A percentile compares a stretch with the other conserved stretches of the same genome.
These are phyloP conservation scores for Sarcophaga carnaria DNA, from an alignment of 2,888 invertebrate species.

Conservation along the genomic window DNA sequence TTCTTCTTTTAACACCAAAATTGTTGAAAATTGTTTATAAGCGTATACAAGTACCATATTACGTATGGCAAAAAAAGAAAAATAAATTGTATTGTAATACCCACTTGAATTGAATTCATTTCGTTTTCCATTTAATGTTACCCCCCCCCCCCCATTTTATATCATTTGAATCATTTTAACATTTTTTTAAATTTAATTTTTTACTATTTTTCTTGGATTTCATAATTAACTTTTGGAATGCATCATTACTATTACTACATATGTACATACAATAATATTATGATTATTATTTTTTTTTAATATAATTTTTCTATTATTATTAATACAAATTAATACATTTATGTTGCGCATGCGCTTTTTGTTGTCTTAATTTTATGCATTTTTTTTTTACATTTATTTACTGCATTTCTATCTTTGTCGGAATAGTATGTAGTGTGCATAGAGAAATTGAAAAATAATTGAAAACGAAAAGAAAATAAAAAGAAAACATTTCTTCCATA, in stretches of 20 bases:
- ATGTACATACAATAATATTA: not conserved
- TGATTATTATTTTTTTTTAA: not conserved
- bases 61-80: constrained; percentile 11
- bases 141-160: not conserved
- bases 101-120: constrained; percentile 30
- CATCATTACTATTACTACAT: constrained; percentile 37
- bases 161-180: constrained; percentile 23
- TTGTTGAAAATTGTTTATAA: not conserved
- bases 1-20: not conserved
- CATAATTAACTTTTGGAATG: constrained; percentile 54
- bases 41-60: constrained; percentile 8
- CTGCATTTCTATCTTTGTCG: not conserved
- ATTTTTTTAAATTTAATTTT: not conserved
- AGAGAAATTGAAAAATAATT: not conserved
- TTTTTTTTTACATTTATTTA: constrained; percentile 36
- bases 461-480: not conserved
- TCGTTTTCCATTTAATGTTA: constrained; percentile 3
- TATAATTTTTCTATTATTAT: constrained; percentile 4
- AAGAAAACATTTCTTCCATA: constrained; percentile 35
- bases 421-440: no score
- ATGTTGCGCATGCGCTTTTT: constrained; percentile 68
- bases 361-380: constrained; percentile 47
- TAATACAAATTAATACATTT: constrained; percentile 29
- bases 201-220: constrained; percentile 37
- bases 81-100: constrained; percentile 19